phyloP scores from a whole-genome alignment of 2,888 invertebrate genomes.

The Callosobruchus maculatus region DNA sequence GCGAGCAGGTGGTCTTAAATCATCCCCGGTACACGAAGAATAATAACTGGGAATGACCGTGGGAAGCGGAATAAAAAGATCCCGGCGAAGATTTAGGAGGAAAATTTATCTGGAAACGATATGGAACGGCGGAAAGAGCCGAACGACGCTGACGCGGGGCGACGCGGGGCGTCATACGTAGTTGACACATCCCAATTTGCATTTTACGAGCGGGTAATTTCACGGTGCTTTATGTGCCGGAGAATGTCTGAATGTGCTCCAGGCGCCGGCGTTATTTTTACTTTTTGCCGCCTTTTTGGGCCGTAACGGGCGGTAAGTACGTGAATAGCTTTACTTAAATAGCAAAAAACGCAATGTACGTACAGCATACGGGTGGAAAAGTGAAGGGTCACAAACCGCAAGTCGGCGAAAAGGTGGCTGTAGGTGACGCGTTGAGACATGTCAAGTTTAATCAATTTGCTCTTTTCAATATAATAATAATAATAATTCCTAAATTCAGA shows the following conservation, averaged over 20 bases:
- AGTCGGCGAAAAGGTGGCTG: no score
- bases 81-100: neutral
- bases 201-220: neutral
- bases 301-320: neutral
- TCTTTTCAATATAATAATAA: no score
- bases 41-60: neutral
- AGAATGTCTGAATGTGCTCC: neutral
- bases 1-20: neutral
- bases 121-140: neutral
- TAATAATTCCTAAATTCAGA: no score
- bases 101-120: neutral
- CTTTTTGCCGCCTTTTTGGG: neutral
- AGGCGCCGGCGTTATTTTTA: neutral
- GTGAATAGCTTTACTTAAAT: no score
- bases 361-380: no score
- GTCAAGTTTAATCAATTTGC: no score
- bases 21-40: neutral
- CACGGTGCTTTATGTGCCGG: neutral
- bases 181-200: neutral
- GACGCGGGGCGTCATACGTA: neutral
- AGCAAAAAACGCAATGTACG: no score
- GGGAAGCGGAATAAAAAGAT: neutral
- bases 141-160: no score
- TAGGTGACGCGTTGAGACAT: no score
- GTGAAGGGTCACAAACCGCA: no score